A percentile compares a stretch with the other conserved stretches of the same genome.
Evolutionary conservation across 1,140 invertebrate genomes (phyloP).

Genomic region (Drosophila virilis): DNA sequence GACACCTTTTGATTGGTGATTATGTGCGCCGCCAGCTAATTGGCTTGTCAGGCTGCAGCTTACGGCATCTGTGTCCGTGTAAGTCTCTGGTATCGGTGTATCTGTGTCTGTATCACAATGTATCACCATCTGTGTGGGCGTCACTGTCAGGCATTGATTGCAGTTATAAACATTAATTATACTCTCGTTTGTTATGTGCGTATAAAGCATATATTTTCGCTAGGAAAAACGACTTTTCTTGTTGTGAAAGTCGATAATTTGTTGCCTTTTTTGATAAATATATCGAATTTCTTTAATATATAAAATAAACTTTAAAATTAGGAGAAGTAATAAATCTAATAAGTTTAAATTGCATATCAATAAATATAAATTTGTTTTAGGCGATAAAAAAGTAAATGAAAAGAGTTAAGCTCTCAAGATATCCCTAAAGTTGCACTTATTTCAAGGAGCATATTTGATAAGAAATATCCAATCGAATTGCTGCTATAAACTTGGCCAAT

Average conservation of each 20-base stretch:
- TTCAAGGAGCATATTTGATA: not conserved
- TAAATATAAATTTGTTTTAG: too few species aligned
- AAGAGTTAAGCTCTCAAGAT: not conserved
- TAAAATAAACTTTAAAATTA: too few species aligned
- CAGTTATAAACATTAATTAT: slow-evolving; percentile 61
- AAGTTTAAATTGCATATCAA: too few species aligned
- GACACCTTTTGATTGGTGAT: slow-evolving; percentile 72
- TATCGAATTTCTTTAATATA: too few species aligned
- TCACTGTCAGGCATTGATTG: slow-evolving; percentile 27
- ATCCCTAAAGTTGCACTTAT: not conserved
- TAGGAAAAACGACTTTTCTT: too few species aligned
- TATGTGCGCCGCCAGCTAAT: slow-evolving; percentile 60
- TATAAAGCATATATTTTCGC: not conserved
- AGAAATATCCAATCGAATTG: not conserved
- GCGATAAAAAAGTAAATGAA: too few species aligned
- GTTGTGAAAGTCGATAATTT: too few species aligned
- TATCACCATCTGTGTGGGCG: not conserved
- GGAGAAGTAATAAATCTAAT: too few species aligned
- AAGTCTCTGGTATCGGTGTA: not conserved
- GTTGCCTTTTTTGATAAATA: too few species aligned
- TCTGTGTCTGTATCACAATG: not conserved
- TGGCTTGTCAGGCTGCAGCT: slow-evolving; percentile 44
- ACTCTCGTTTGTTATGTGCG: slow-evolving; percentile 1
- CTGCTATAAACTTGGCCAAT: slow-evolving; percentile 1
- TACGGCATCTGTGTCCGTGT: slow-evolving; percentile 4